Base-by-base conservation (phyloP, 1,140 invertebrate species). In the Frieseomelitta varia region DNA sequence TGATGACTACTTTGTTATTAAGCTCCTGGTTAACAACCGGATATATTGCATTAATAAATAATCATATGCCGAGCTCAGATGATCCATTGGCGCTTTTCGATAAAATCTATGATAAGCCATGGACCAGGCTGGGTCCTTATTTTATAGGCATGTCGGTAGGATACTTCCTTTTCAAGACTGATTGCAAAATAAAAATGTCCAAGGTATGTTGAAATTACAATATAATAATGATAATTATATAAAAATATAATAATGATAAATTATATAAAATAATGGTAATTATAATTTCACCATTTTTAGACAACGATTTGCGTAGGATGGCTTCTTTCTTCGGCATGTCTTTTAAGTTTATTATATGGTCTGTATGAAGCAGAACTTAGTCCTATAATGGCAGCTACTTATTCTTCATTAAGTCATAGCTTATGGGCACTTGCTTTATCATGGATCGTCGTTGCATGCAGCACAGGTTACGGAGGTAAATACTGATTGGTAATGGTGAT, bases 391-490 rank as follows among this genome's bases (percentile, higher is more conserved):
- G 97, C 97, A 1, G 97, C 98, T 19, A 95, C 97, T 4, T 99
- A 98, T 93, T 97, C 97, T 88, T 97, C 98, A 1, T 94, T 98
- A 19, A 98, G 97, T 80, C 97, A 98, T 92, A 97, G 97, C 71
- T 96, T 97, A 24, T 99, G 98, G 97, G 97, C 98, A 15, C 88
- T 98, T 12, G 96, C 96, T 30, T 93, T 99, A 24, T 96, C 97
- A 0, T 99, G 98, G 98, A 97, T 98, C 86, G 97, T 98, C 15
- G 96, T 98, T 81, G 98, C 98, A 1, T 99, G 98, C 91, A 97
- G 97, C 34, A 98, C 97, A 51, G 98, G 98, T 81, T 96, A 98
- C 93, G 98, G 97, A 95, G 97, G 97, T 97, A 94, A 90, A 77
- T 71, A 27, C 30, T 83, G 68, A 51, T 71, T 21, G 34, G 2